Evolutionary conservation across 2,888 invertebrate genomes (phyloP).

Genomic region (Xanthia togata): DNA sequence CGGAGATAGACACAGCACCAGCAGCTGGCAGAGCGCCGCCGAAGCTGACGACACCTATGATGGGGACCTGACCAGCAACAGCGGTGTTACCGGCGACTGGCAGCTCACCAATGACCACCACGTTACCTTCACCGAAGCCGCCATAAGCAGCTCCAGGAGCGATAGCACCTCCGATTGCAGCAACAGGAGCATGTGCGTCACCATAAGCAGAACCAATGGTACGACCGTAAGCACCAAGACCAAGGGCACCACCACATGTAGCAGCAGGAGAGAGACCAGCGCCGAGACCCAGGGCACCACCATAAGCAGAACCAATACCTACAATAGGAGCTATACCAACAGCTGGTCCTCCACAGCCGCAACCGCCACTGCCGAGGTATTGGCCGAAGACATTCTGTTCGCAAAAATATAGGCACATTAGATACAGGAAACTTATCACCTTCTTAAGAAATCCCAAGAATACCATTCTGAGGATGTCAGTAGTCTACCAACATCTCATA

Average conservation of each 20-base stretch:
- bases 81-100: conserved; percentile 53
- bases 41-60: conserved; percentile 68
- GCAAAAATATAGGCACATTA: neutral
- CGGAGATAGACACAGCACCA: conserved; percentile 48
- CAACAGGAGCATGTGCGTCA: neutral
- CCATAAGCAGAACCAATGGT: neutral
- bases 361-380: neutral
- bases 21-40: conserved; percentile 34
- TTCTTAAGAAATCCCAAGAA: neutral
- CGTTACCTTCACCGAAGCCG: conserved; percentile 70
- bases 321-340: neutral
- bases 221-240: neutral
- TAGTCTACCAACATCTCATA: neutral
- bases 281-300: neutral
- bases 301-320: neutral
- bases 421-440: neutral
- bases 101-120: conserved; percentile 69
- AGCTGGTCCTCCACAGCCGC: neutral
- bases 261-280: no score
- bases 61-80: conserved; percentile 65
- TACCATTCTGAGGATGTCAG: neutral
- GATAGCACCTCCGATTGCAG: conserved; percentile 12
- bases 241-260: neutral
- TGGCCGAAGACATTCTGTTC: conserved; percentile 22
- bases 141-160: conserved; percentile 14